Base-by-base conservation (phyloP, 2,888 invertebrate genomes). In the Phortica magna region DNA sequence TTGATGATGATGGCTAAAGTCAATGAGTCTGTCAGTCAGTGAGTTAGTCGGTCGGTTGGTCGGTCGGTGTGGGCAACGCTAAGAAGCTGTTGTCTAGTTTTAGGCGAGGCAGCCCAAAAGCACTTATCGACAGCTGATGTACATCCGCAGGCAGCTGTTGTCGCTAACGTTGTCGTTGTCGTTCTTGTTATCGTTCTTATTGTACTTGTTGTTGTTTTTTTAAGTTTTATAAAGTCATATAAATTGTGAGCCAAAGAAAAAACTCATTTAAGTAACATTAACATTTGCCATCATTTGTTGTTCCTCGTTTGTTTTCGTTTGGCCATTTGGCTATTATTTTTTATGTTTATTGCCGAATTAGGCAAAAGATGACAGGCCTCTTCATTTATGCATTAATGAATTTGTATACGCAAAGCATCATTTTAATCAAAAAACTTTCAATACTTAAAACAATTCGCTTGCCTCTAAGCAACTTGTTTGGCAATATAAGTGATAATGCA, bases 1-100 rank as follows among this genome's bases (percentile, higher is more conserved):
- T 61, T 76, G 81, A 79, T 78, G 77, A 77, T 82, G 88, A 80
- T 86, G 10, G 61, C 6, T 19, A 61, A 61, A 61, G 9, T 17
- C n/a, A 61, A 9, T 61, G 22, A 61, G 17, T 7, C n/a, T 14
- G 17, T 17, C 17, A 1, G n/a, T 55, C 55, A 7, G 17, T 17
- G 7, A 1, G n/a, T 55, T 14, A 7, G 55, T 17, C 55, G 10
- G 31, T 31, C 31, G 2, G 31, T 31, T 4, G 31, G 31, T 31
- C 31, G 31, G 31, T 31, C 5, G 31, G 31, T 31, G 31, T 31
- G 31, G 31, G 31, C 31, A 31, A 48, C 31, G 64, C 19, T 10
- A 22, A 61, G 19, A 61, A 61, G 42, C 9, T 67, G 67, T 68
- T 68, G 68, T 19, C 68, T 68, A 68, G 68, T 68, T 19, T 68